Conservation (phyloP, 2,888 invertebrate species). For the Macrostomum cliftonense region DNA sequence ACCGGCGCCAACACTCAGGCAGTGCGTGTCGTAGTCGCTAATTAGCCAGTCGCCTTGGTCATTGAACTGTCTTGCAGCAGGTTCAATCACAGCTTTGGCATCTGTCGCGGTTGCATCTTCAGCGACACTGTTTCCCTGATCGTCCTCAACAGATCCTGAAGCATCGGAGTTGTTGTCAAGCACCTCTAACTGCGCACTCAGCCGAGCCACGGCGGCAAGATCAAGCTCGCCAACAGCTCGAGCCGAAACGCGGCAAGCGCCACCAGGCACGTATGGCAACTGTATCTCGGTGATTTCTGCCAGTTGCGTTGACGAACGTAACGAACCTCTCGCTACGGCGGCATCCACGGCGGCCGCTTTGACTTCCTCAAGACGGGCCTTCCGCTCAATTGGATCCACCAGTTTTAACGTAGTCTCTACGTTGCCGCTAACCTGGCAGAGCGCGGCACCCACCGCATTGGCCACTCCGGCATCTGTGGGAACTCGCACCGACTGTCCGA, state of each 20-base stretch:
- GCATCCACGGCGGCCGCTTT: slow-evolving; percentile 1
- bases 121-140: too few species aligned
- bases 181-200: not conserved
- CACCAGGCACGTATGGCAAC: slow-evolving; percentile 24
- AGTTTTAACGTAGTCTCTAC: slow-evolving; percentile 20
- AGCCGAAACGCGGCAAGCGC: slow-evolving; percentile 21
- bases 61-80: not conserved
- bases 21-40: slow-evolving; percentile 25
- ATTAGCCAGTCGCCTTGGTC: slow-evolving; percentile 22
- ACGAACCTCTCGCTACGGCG: not conserved
- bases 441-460: slow-evolving; percentile 32
- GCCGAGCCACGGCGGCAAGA: not conserved
- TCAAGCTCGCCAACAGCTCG: slow-evolving; percentile 23
- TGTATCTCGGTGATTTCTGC: slow-evolving; percentile 17
- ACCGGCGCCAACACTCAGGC: slow-evolving; percentile 26
- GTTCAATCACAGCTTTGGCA: not conserved
- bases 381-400: slow-evolving; percentile 13
- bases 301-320: slow-evolving; percentile 4
- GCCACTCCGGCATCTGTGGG: slow-evolving; percentile 17
- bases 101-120: not conserved
- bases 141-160: too few species aligned
- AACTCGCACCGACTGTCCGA: too few species aligned
- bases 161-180: too few species aligned
- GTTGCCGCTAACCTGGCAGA: slow-evolving; percentile 23
- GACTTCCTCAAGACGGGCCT: slow-evolving; percentile 10